A percentile compares a stretch with the other conserved stretches of the same genome.
Conservation (phyloP, 23 tunicate species). For the Ascidia mentula region DNA sequence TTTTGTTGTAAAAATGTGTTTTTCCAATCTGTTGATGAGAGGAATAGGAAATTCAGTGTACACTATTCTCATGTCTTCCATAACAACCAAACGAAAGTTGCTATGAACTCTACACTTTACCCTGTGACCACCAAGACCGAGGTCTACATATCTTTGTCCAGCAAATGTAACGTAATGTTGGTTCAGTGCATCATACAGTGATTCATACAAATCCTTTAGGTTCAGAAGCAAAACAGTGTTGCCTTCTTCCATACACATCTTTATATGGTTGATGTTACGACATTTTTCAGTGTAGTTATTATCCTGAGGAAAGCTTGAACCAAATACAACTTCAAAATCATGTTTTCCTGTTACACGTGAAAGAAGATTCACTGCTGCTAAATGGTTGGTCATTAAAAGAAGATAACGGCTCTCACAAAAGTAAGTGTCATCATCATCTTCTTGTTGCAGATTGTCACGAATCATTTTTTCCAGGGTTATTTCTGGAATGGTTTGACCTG, state of each 20-base stretch:
- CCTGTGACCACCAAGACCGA: constrained; percentile 83
- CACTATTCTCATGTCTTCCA: constrained; percentile 61
- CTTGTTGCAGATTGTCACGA: constrained; percentile 26
- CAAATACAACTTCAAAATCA: constrained; percentile 65
- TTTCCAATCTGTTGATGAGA: constrained; percentile 67
- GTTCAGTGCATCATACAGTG: constrained; percentile 80
- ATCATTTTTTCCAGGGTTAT: constrained; percentile 36
- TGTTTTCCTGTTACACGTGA: constrained; percentile 15
- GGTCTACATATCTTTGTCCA: constrained; percentile 69
- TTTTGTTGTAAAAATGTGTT: constrained; percentile 58
- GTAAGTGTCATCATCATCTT: constrained; percentile 14
- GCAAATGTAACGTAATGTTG: constrained; percentile 87
- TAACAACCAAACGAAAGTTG: constrained; percentile 55
- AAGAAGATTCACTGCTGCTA: constrained; percentile 43
- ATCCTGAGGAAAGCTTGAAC: constrained; percentile 84
- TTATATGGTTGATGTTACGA: constrained; percentile 66
- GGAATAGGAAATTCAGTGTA: constrained; percentile 85
- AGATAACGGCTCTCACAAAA: constrained; percentile 57
- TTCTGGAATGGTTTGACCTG: neutral
- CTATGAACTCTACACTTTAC: constrained; percentile 54
- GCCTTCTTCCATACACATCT: constrained; percentile 81
- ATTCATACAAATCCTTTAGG: constrained; percentile 63
- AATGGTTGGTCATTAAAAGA: constrained; percentile 57
- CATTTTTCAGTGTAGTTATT: constrained; percentile 71
- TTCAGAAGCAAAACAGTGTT: constrained; percentile 61